Conservation (phyloP, 2,113 vertebrate species). For the Nanger granti region DNA sequence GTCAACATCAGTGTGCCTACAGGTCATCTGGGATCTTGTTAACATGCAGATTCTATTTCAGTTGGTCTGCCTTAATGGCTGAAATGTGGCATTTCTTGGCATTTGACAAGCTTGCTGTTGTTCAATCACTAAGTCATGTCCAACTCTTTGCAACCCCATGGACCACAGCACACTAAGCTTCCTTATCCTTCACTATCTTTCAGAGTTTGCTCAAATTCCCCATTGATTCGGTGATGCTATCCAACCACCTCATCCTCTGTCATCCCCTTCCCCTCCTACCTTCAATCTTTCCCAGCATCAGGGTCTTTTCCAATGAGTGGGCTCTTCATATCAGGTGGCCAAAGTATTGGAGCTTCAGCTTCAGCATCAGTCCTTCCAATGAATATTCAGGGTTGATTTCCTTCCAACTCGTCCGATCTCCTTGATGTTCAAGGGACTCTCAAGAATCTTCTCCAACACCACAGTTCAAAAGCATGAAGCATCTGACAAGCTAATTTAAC, state of each 20-base stretch:
- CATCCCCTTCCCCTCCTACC: not conserved
- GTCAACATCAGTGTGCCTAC: not conserved
- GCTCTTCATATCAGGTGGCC: not conserved
- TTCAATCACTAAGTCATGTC: not conserved
- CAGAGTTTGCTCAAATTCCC: not conserved
- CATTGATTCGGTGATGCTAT: not conserved
- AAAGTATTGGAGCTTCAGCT: not conserved
- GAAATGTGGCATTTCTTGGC: not conserved
- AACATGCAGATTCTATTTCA: not conserved
- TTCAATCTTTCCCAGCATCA: not conserved
- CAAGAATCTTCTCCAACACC: not conserved
- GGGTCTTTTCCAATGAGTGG: not conserved
- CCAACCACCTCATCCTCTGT: not conserved
- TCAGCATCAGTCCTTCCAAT: not conserved
- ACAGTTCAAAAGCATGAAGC: not conserved
- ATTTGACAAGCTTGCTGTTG: not conserved
- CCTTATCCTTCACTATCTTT: not conserved
- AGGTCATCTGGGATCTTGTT: not conserved
- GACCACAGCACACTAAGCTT: not conserved
- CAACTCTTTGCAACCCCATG: not conserved
- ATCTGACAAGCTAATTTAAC: not conserved
- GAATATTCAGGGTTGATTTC: not conserved
- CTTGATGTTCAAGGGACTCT: not conserved
- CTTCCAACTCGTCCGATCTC: not conserved
- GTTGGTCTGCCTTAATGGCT: not conserved